These are phyloP conservation scores for Mustela lutreola DNA, from an alignment of 2,113 vertebrate genomes.

Conservation along the genomic window DNA sequence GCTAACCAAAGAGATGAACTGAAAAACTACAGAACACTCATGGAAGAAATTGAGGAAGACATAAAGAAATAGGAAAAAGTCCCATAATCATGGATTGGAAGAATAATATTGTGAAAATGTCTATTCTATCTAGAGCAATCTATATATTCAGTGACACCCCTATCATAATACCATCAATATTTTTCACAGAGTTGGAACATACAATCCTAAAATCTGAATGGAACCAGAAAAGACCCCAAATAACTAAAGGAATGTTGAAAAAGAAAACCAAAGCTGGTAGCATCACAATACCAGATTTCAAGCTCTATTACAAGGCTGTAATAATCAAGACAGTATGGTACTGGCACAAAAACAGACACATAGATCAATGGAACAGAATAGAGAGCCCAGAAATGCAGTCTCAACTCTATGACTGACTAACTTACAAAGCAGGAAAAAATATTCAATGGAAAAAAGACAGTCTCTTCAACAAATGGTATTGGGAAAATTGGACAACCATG, in stretches of 20 bases:
- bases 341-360: not conserved
- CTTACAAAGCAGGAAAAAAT: not conserved
- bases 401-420: not conserved
- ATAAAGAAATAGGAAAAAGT: not conserved
- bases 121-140: not conserved
- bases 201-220: not conserved
- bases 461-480: not conserved
- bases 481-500: not conserved
- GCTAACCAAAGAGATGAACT: not conserved
- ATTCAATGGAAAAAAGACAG: not conserved
- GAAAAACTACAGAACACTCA: not conserved
- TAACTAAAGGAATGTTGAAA: not conserved
- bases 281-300: not conserved
- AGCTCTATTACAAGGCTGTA: not conserved
- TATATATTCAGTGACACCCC: not conserved
- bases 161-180: not conserved
- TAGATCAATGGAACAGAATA: not conserved
- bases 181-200: not conserved
- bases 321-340: not conserved
- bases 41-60: not conserved
- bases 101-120: not conserved
- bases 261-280: not conserved
- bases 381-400: not conserved
- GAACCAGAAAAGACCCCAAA: not conserved
- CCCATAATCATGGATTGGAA: not conserved